Evolutionary conservation across 2,888 invertebrate species (phyloP).

Genomic region (Drosophila testacea): DNA sequence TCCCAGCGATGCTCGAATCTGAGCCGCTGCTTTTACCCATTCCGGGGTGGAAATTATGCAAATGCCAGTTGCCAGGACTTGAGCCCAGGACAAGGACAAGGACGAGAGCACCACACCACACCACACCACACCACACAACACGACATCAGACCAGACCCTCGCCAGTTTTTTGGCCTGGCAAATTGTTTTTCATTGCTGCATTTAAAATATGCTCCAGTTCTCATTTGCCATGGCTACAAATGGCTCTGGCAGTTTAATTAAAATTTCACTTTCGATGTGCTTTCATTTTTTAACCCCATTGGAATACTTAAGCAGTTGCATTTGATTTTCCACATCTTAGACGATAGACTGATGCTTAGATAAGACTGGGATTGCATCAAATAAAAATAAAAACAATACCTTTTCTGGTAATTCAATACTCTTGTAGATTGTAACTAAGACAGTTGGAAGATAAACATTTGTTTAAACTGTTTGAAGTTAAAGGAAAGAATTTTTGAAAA

Average conservation of each 20-base stretch:
- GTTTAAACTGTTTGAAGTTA: too few relatives aligned
- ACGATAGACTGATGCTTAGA: not conserved
- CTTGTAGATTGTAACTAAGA: not conserved
- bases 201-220: conserved; percentile 76
- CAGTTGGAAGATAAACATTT: too few relatives aligned
- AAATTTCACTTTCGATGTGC: conserved; percentile 57
- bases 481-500: too few relatives aligned
- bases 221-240: conserved; percentile 60
- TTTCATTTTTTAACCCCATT: conserved; percentile 22
- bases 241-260: conserved; percentile 69
- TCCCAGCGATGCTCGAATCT: conserved; percentile 66
- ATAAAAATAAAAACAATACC: not conserved
- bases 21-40: conserved; percentile 47
- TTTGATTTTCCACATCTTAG: conserved; percentile 1
- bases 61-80: conserved; percentile 55
- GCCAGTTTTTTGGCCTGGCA: conserved; percentile 39
- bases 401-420: not conserved
- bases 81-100: conserved; percentile 13
- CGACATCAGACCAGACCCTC: conserved; percentile 4
- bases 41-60: conserved; percentile 79
- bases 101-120: conserved; percentile 9
- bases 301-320: conserved; percentile 32
- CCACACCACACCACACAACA: not conserved
- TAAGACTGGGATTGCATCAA: not conserved
- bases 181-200: conserved; percentile 81